Conservation (phyloP, 2,113 vertebrate species). For the Eulemur rufifrons region DNA sequence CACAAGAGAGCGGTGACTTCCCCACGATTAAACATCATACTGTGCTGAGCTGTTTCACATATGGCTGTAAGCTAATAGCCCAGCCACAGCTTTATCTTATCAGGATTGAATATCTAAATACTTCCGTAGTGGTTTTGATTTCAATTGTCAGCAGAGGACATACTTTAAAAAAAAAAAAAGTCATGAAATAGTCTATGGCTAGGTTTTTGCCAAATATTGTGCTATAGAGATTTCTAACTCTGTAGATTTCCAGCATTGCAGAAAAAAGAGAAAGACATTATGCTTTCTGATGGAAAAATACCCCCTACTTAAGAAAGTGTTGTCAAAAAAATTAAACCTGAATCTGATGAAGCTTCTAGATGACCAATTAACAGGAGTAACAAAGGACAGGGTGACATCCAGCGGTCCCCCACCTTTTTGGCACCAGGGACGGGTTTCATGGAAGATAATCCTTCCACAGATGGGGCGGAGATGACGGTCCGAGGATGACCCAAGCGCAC, state of each 20-base stretch:
- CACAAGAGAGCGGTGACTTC: not conserved
- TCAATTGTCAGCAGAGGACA: not conserved
- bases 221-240: not conserved
- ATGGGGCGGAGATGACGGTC: too few species aligned
- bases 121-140: not conserved
- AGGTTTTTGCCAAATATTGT: not conserved
- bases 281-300: not conserved
- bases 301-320: not conserved
- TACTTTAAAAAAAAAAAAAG: not conserved
- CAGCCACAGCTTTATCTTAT: not conserved
- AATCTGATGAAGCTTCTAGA: not conserved
- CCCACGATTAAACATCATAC: not conserved
- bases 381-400: not conserved
- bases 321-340: not conserved
- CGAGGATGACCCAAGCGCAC: too few species aligned
- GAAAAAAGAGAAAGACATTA: not conserved
- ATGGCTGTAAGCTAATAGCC: not conserved
- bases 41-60: not conserved
- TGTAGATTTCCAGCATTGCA: not conserved
- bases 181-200: not conserved
- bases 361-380: not conserved
- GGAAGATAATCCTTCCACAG: too few species aligned
- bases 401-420: too few species aligned
- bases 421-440: too few species aligned
- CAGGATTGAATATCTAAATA: constrained; percentile 23